phyloP scores from a whole-genome alignment of 2,888 invertebrate species.

The Drosophila koepferae region DNA sequence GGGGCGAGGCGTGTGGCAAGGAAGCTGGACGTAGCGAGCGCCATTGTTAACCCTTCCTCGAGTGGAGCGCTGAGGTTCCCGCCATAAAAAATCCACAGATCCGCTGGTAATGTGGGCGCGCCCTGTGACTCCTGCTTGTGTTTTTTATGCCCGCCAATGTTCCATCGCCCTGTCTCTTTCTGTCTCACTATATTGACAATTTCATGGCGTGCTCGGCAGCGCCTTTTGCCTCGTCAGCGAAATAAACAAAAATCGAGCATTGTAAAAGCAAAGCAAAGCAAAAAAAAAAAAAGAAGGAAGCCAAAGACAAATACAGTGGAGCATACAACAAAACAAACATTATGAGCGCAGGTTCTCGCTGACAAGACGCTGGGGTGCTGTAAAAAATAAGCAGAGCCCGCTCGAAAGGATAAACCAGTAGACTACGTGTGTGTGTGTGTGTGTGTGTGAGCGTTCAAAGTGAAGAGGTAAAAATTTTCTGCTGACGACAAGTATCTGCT shows the following conservation, averaged over 20 bases:
- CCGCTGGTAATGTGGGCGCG: slow-evolving; percentile 66
- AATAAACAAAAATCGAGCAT: slow-evolving; percentile 76
- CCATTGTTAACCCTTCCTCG: slow-evolving; percentile 74
- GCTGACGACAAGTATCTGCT: slow-evolving; percentile 75
- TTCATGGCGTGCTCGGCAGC: slow-evolving; percentile 61
- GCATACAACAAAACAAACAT: slow-evolving; percentile 72
- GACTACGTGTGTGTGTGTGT: slow-evolving; percentile 13
- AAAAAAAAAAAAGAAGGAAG: neutral
- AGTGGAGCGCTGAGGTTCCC: slow-evolving; percentile 58
- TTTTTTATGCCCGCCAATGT: slow-evolving; percentile 45
- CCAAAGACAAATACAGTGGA: slow-evolving; percentile 74
- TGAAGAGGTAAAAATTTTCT: slow-evolving; percentile 76
- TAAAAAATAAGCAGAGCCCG: slow-evolving; percentile 61
- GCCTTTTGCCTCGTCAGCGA: slow-evolving; percentile 80
- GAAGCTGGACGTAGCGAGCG: slow-evolving; percentile 63
- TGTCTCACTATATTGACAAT: slow-evolving; percentile 69
- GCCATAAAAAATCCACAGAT: slow-evolving; percentile 70
- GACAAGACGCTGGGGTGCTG: slow-evolving; percentile 82
- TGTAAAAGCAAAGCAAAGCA: slow-evolving; percentile 39
- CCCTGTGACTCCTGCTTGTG: slow-evolving; percentile 43
- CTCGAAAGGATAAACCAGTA: slow-evolving; percentile 50
- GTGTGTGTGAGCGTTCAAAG: slow-evolving; percentile 34
- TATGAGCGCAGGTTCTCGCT: slow-evolving; percentile 57
- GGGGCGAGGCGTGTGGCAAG: slow-evolving; percentile 7
- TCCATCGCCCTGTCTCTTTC: neutral